These are phyloP conservation scores for Psylliodes chrysocephalus DNA, from an alignment of 2,888 invertebrate genomes.

Conservation along the genomic window DNA sequence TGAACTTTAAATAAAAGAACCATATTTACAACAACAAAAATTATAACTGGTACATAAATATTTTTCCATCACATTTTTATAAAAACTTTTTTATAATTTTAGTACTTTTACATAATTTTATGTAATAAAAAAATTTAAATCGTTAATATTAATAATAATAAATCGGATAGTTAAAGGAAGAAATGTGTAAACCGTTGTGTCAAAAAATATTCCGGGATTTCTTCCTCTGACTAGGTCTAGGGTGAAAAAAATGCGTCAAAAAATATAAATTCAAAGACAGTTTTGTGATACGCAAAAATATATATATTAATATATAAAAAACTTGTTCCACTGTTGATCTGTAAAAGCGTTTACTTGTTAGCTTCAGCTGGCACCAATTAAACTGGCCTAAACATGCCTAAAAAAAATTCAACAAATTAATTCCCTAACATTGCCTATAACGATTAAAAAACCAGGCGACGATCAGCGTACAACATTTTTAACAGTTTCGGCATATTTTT, in stretches of 20 bases:
- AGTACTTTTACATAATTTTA: constrained; percentile 38
- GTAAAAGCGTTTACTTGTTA: neutral
- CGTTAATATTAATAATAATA: constrained; percentile 18
- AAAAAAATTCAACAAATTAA: neutral
- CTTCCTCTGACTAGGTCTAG: constrained; percentile 41
- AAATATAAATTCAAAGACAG: constrained; percentile 25
- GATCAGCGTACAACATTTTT: no score
- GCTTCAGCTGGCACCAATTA: no score
- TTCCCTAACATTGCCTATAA: no score
- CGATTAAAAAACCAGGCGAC: no score
- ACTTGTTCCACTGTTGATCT: constrained; percentile 14
- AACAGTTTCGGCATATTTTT: no score
- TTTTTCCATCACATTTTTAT: constrained; percentile 40
- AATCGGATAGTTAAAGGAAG: constrained; percentile 40
- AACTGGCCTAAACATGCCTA: constrained; percentile 1
- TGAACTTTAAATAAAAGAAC: constrained; percentile 15
- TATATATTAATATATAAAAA: neutral
- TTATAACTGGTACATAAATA: constrained; percentile 43
- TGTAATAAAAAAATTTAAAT: constrained; percentile 29
- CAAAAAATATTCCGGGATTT: no score
- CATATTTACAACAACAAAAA: constrained; percentile 34
- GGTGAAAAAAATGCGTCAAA: constrained; percentile 37
- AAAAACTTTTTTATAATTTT: constrained; percentile 41
- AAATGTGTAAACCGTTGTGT: no score
- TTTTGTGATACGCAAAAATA: constrained; percentile 12